Conservation (phyloP, 2,113 vertebrate species). For the Solenodon paradoxus region DNA sequence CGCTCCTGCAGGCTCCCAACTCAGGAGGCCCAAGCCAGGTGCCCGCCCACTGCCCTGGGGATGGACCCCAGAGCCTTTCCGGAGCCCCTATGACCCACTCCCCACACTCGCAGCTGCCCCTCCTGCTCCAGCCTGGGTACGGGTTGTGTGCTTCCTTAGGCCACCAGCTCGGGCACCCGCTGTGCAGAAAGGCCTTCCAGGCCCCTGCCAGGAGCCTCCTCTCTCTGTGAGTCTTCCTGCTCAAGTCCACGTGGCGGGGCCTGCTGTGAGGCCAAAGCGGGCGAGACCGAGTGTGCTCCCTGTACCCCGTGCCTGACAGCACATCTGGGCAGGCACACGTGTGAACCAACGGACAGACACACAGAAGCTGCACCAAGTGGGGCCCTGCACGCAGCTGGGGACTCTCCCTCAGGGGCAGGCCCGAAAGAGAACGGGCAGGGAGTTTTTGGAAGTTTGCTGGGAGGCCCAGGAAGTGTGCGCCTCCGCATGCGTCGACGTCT, state of each 20-base stretch:
- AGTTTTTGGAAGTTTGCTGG: too few species aligned
- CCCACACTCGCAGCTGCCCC: too few species aligned
- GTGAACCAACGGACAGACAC: not conserved
- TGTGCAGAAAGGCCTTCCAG: not conserved
- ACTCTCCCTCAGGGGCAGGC: not conserved
- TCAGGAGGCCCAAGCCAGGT: too few species aligned
- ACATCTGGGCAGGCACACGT: too few species aligned
- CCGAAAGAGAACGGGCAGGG: too few species aligned
- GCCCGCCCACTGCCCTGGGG: too few species aligned
- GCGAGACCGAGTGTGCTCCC: not conserved
- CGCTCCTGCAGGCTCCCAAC: too few species aligned
- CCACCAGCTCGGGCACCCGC: not conserved
- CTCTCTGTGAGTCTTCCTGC: not conserved
- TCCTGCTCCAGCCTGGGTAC: not conserved
- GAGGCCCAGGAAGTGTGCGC: too few species aligned
- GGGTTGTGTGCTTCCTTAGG: not conserved
- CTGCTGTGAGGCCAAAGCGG: too few species aligned
- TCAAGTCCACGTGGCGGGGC: not conserved
- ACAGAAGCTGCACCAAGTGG: not conserved
- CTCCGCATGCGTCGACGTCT: not conserved
- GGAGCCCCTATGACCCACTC: too few species aligned
- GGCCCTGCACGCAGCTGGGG: not conserved
- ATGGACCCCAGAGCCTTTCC: too few species aligned
- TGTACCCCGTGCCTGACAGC: too few species aligned
- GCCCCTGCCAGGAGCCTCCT: not conserved